phyloP scores from a whole-genome alignment of 2,113 vertebrate genomes.

The Hylia prasina region DNA sequence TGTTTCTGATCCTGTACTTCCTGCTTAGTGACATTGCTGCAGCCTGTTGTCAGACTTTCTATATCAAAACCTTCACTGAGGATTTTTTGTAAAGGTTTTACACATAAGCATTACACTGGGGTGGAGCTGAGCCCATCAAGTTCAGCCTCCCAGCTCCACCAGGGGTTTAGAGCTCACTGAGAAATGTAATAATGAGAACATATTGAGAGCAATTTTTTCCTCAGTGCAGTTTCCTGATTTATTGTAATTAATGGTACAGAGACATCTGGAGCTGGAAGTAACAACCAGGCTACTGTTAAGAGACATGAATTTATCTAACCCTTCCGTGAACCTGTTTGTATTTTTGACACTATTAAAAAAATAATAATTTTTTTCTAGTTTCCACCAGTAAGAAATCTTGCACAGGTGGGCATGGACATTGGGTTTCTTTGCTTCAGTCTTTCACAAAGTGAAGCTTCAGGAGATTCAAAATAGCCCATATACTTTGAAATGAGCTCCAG shows the following conservation, averaged over 20 bases:
- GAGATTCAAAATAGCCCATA: not conserved
- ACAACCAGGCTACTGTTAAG: not conserved
- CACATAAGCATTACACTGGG: not conserved
- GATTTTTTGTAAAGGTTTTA: not conserved
- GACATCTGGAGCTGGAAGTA: not conserved
- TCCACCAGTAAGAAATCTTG: not conserved
- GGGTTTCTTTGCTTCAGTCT: not conserved
- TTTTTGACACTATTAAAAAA: not conserved
- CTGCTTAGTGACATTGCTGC: not conserved
- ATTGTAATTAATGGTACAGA: not conserved
- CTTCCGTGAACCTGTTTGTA: not conserved
- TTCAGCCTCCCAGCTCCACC: not conserved
- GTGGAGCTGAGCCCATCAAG: not conserved
- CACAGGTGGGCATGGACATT: not conserved
- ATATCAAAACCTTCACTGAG: not conserved
- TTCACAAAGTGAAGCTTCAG: not conserved
- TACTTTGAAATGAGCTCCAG: not conserved
- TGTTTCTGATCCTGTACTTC: not conserved
- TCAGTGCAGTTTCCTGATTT: not conserved
- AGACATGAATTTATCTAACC: not conserved
- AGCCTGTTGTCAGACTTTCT: not conserved
- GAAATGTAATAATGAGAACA: not conserved
- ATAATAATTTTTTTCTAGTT: too few relatives aligned
- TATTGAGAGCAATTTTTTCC: not conserved
- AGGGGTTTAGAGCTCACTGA: not conserved